Evolutionary conservation across 1,140 invertebrate species (phyloP), one percentile per base, ranked within the genome.

Genomic region (Leucophenga varia): DNA sequence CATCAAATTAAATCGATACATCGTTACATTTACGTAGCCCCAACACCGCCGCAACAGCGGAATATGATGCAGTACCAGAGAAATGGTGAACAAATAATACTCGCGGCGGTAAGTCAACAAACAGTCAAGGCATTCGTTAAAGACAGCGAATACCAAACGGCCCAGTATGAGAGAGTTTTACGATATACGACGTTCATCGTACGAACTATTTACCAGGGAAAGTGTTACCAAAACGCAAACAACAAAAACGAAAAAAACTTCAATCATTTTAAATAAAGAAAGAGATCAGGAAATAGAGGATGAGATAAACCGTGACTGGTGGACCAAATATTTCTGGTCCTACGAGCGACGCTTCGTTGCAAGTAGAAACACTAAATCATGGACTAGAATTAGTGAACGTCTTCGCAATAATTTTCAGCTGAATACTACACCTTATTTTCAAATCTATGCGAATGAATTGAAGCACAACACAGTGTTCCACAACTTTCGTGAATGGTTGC

Each of bases 261-360:
- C 43, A 16, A 32, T 25, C n/a, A 30, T 32, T 13, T 35, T 30
- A 6, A 19, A 21, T n/a, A 46, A 47, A 28, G 48, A 50, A n/a
- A 73, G 19, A 74, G 78, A 82, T 5, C 77, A 81, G 3, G 78
- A 83, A 35, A 87, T 88, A 25, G 86, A 90, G 41, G 88, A 89
- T 49, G 82, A 89, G 51, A 82, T 83, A 6, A 88, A 82, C 47
- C 83, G 87, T 60, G 91, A 94, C 73, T 94, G 91, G 91, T 94
- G 91, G 91, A 91, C 89, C 1, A 93, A 93, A 71, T 94, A 93
- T 74, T 93, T 92, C 68, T 89, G 89, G 2, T 93, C 90, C 3
- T 80, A 91, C 9, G 90, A 93, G 73, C 81, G 81, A 2, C 86
- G 90, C 80, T 90, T 90, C 47, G 82, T 87, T 64, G 86, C 88